phyloP scores from a whole-genome alignment of 2,797 vertebrate genomes.

The Enteromius treurensis region DNA sequence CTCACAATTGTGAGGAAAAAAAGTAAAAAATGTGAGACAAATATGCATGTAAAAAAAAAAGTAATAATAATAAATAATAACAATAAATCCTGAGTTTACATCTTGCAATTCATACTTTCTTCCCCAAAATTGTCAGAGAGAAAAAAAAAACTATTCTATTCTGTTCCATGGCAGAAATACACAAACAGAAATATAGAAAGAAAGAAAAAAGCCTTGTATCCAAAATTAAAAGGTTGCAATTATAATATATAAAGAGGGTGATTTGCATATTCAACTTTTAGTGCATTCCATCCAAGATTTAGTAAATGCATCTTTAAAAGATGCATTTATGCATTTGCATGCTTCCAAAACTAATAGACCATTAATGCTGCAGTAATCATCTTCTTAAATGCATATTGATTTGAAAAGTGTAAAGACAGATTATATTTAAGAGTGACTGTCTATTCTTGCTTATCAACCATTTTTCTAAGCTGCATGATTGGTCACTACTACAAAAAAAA shows the following conservation, averaged over 20 bases:
- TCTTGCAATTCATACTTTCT: not conserved
- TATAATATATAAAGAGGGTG: not conserved
- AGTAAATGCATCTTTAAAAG: not conserved
- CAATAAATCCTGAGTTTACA: not conserved
- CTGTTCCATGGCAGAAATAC: not conserved
- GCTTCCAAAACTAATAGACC: slow-evolving; percentile 2
- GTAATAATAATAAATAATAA: not conserved
- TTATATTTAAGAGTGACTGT: slow-evolving; percentile 32
- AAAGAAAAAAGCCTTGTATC: not conserved
- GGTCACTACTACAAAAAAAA: slow-evolving; percentile 27
- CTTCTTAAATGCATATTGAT: slow-evolving; percentile 40
- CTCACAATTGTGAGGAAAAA: not conserved
- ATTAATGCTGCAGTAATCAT: slow-evolving; percentile 19
- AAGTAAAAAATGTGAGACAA: not conserved
- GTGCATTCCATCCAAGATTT: not conserved
- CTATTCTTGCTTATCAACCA: slow-evolving; percentile 28
- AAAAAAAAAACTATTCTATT: not conserved
- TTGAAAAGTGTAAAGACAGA: slow-evolving; percentile 14
- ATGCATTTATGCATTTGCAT: not conserved
- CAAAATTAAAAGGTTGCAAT: not conserved
- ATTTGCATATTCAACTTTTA: not conserved
- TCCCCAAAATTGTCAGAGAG: not conserved
- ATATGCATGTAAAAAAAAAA: not conserved
- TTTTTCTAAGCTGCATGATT: slow-evolving; percentile 26
- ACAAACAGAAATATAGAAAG: not conserved